phyloP scores from a whole-genome alignment of 2,113 vertebrate genomes.

The Entomyzon cyanotis region DNA sequence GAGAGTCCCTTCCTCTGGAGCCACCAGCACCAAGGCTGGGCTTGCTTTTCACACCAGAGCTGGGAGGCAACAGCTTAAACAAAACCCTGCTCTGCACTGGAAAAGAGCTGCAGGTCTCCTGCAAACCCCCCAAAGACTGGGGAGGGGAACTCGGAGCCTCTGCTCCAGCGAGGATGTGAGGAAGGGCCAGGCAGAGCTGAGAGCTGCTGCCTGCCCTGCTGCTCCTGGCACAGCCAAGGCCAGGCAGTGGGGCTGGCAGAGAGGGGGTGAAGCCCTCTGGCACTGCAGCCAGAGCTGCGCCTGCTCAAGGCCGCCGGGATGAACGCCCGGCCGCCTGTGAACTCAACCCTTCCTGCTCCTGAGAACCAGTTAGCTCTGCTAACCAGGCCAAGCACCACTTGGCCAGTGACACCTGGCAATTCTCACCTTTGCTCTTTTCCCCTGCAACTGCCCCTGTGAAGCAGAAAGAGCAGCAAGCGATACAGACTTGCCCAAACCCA shows the following conservation, averaged over 20 bases:
- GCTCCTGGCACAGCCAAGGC: neutral
- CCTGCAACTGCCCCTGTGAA: neutral
- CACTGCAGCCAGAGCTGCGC: neutral
- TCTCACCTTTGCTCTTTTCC: neutral
- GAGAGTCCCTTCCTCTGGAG: neutral
- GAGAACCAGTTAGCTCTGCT: neutral
- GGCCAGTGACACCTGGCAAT: neutral
- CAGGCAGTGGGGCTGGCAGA: neutral
- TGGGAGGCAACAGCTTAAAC: too few relatives aligned
- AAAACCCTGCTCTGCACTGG: neutral
- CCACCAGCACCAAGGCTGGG: neutral
- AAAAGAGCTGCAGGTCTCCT: neutral
- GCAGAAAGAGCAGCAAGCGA: neutral
- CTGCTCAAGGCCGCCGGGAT: neutral
- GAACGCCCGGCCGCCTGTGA: rapidly evolving
- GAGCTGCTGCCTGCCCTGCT: neutral
- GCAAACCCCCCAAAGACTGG: rapidly evolving
- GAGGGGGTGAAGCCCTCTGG: neutral
- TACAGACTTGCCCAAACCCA: neutral
- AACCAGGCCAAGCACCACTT: neutral
- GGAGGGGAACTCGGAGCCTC: neutral
- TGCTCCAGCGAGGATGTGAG: neutral
- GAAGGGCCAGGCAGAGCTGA: neutral
- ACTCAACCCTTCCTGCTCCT: neutral
- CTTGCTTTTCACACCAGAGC: neutral